Percentiles rank a stretch among this genome's conserved stretches.
phyloP scores from a whole-genome alignment of 2,797 vertebrate genomes.

The Aeoliscus strigatus region DNA sequence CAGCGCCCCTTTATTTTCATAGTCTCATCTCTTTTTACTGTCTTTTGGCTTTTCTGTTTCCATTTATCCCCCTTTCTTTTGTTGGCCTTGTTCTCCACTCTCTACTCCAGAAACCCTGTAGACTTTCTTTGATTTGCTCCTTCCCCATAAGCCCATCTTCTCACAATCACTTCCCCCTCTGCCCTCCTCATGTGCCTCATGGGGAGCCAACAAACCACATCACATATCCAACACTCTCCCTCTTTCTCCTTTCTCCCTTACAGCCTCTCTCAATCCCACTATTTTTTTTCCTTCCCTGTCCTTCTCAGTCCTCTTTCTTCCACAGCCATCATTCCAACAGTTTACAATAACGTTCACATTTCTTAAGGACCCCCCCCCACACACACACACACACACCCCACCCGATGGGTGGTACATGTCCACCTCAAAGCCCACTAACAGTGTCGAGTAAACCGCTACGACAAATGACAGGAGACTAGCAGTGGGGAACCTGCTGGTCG shows the following conservation, averaged over 20 bases:
- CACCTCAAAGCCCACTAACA: constrained; percentile 57
- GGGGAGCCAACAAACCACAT: constrained; percentile 48
- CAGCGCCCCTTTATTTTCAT: constrained; percentile 25
- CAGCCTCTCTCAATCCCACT: constrained; percentile 13
- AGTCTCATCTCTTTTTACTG: constrained; percentile 9
- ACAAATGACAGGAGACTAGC: constrained; percentile 60
- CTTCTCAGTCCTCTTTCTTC: constrained; percentile 38
- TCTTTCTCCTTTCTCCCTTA: constrained; percentile 5
- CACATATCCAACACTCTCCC: constrained; percentile 27
- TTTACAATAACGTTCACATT: constrained; percentile 36
- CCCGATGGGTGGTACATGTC: constrained; percentile 39
- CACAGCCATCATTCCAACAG: constrained; percentile 28
- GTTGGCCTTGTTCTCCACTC: constrained; percentile 18
- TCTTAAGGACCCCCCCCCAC: constrained; percentile 17
- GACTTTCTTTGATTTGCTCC: constrained; percentile 38
- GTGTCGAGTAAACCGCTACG: constrained; percentile 49
- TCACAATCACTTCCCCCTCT: constrained; percentile 32
- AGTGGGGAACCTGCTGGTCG: constrained; percentile 54
- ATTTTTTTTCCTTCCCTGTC: constrained; percentile 19
- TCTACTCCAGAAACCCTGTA: constrained; percentile 15
- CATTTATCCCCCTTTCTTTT: constrained; percentile 26
- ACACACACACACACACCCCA: no score
- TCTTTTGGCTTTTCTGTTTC: constrained; percentile 33
- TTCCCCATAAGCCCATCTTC: constrained; percentile 33
- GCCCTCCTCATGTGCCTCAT: constrained; percentile 37